Base-by-base conservation (phyloP, 2,888 invertebrate species). In the Eupithecia tripunctaria region DNA sequence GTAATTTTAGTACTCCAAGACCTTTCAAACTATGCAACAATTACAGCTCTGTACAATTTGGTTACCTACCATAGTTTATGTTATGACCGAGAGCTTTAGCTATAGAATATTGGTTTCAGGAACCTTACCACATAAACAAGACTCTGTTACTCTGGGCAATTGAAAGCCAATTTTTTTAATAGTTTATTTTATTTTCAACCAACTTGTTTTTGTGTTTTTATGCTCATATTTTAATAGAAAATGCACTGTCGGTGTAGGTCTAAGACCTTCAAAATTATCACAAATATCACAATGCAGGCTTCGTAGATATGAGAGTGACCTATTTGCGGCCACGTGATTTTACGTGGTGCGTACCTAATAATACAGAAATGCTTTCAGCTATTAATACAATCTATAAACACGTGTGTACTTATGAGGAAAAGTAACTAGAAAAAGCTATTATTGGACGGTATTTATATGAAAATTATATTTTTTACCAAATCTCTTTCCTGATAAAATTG, bases 231-330 rank as follows among this genome's bases (percentile, higher is more conserved):
- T 25, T 5, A 56, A 4, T 67, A 43, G 10, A 67, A 75, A 72
- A 75, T 70, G 64, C 74, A 67, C 43, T 70, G 71, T 47, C 29
- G 18, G 63, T 43, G 47, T 27, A 66, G 67, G 71, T 67, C 71
- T 72, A 70, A 18, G 72, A 67, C 72, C 67, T 64, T 67, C 60
- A 65, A 41, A 67, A 70, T 56, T 72, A 36, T 67, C 47, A 71
- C 70, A 70, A 72, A 75, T 70, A 75, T 75, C 67, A 72, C 72
- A 72, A 65, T 65, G 64, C 67, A 60, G 29, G 66, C 71, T 73
- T 69, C 21, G 21, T 65, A 71, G 71, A 74, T 66, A 64, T 68
- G 65, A 65, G 47, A 21, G 38, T 68, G 38, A 25, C 29, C 47
- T 68, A 68, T 27, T 65, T 62, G 38, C 27, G 25, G 36, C 47